Evolutionary conservation across 2,888 invertebrate genomes (phyloP).

Genomic region (Zaprionus obscuricornis): DNA sequence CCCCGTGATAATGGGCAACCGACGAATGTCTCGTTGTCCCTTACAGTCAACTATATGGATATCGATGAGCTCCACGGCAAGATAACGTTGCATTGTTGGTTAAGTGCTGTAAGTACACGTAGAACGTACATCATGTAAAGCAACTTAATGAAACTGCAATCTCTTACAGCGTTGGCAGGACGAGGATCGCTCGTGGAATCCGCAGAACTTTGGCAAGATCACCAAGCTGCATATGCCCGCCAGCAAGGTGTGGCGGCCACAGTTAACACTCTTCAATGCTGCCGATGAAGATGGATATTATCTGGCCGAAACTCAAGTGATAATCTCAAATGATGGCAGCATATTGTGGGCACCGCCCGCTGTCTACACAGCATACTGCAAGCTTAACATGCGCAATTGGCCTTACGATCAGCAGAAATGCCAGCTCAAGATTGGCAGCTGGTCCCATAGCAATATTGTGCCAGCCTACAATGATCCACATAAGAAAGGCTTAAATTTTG

Average conservation of each 20-base stretch:
- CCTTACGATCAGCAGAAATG: constrained; percentile 90
- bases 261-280: constrained; percentile 88
- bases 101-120: constrained; percentile 85
- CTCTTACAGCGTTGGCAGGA: constrained; percentile 88
- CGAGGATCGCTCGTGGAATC: constrained; percentile 89
- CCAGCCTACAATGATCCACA: constrained; percentile 83
- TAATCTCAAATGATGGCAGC: constrained; percentile 57
- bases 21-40: constrained; percentile 82
- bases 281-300: constrained; percentile 86
- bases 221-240: constrained; percentile 86
- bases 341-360: constrained; percentile 88
- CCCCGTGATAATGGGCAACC: constrained; percentile 74
- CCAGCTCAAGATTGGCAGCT: constrained; percentile 88
- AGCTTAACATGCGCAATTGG: constrained; percentile 88
- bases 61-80: constrained; percentile 87
- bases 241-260: constrained; percentile 92
- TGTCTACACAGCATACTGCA: constrained; percentile 87
- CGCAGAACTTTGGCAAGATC: constrained; percentile 87
- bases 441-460: constrained; percentile 86
- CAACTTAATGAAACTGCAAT: neutral
- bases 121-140: no score
- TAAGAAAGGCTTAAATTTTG: constrained; percentile 80
- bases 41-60: constrained; percentile 87
- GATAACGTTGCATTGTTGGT: constrained; percentile 86
- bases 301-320: constrained; percentile 59